Conservation (phyloP, 2,888 invertebrate species). For the Allolobophora icterica region DNA sequence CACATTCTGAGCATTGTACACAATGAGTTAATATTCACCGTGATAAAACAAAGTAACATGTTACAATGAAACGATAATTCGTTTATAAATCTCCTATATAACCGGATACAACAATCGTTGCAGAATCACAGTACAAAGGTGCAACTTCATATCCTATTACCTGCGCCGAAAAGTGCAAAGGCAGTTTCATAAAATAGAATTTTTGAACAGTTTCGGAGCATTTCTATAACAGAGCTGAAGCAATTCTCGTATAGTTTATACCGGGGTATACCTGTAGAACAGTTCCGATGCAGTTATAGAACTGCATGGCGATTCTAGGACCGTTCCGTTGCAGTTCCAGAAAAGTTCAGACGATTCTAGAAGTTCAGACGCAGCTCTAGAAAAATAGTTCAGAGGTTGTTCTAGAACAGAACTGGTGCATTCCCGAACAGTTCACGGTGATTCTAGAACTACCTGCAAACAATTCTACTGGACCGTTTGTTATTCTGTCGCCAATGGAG, state of each 20-base stretch:
- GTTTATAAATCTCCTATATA: too few species aligned
- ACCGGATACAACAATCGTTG: too few species aligned
- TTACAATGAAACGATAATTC: too few species aligned
- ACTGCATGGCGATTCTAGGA: background rate
- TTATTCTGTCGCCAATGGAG: background rate
- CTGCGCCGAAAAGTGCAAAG: background rate
- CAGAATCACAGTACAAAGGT: background rate
- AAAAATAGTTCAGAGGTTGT: background rate
- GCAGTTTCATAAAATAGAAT: background rate
- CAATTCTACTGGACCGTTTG: background rate
- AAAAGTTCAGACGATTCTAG: background rate
- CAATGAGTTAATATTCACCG: background rate
- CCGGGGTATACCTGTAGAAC: too few species aligned
- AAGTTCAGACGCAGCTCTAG: background rate
- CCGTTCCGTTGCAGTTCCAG: background rate
- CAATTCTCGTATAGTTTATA: background rate
- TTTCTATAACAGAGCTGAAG: background rate
- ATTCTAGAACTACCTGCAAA: background rate
- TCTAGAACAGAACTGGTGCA: too few species aligned
- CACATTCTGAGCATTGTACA: background rate
- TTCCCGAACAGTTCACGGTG: too few species aligned
- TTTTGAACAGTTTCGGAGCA: background rate
- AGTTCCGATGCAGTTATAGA: background rate
- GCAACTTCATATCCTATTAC: background rate
- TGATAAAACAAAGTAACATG: too few species aligned